Evolutionary conservation across 2,888 invertebrate species (phyloP), one percentile per base, ranked within the genome.

Genomic region (Chrysolina oricalcia): DNA sequence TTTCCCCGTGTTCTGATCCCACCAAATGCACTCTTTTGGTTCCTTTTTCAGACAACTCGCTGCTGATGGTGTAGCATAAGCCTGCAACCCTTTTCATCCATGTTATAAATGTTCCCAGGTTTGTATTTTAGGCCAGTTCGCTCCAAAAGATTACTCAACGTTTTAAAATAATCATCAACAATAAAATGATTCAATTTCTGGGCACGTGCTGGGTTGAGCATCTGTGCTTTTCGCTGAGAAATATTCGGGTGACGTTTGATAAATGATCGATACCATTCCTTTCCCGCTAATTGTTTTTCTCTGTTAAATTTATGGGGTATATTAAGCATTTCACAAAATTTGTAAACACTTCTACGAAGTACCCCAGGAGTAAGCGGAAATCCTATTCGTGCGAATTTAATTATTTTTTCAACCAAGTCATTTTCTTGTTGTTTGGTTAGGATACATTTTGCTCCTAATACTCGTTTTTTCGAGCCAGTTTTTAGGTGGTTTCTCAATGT

Each of bases 81-180:
- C n/a, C n/a, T n/a, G n/a, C n/a, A n/a, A n/a, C 81, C 82, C 77
- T 79, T 81, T 70, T 85, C 85, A 68, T 85, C 84, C 75, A 84
- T 83, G 69, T 86, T 85, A 71, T 81, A 85, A 46, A 84, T 77
- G 11, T 73, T 74, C 68, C 80, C 78, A 17, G 82, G 81, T 59
- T 80, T 79, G 46, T 62, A 17, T 62, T 46, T 70, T 35, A 50
- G n/a, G 27, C 17, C 46, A 11, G 46, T 70, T 46, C 43, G 15
- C 70, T 76, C 77, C 41, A 81, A 35, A 63, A 79, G 76, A 62
- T 67, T 66, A 72, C 80, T 68, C 11, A 81, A 69, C 70, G 74
- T 70, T 17, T 70, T 13, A 15, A 70, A 70, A 70, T 70, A 74
- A 69, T 83, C 78, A 19, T 66, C 67, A 4, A 83, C 81, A 69